phyloP scores from a whole-genome alignment of 2,797 vertebrate species.

The Acanthurus leucopareius region DNA sequence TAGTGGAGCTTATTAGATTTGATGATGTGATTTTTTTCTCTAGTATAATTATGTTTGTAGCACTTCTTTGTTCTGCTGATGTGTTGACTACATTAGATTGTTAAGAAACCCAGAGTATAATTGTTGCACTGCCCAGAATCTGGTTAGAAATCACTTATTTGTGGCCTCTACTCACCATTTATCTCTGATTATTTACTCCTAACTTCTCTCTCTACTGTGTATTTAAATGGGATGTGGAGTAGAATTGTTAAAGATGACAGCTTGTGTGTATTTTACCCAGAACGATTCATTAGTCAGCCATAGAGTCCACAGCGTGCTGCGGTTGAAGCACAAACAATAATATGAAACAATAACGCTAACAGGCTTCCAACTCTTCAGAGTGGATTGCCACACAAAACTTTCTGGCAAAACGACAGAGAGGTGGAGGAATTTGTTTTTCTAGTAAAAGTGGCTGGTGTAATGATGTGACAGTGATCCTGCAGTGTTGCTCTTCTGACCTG shows the following conservation, averaged over 20 bases:
- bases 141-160: slow-evolving; percentile 24
- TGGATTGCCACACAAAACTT: too few species aligned
- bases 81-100: slow-evolving; percentile 14
- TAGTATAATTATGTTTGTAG: slow-evolving; percentile 53
- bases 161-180: slow-evolving; percentile 33
- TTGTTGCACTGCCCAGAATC: slow-evolving; percentile 30
- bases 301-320: slow-evolving; percentile 18
- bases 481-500: too few species aligned
- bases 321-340: slow-evolving; percentile 47
- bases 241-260: slow-evolving; percentile 34
- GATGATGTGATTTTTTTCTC: slow-evolving; percentile 30
- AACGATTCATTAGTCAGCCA: slow-evolving; percentile 62
- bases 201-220: slow-evolving; percentile 29
- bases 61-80: slow-evolving; percentile 43
- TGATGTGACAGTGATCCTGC: too few species aligned
- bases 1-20: slow-evolving; percentile 44
- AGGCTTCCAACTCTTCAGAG: too few species aligned
- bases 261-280: slow-evolving; percentile 37
- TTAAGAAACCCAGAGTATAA: slow-evolving; percentile 19
- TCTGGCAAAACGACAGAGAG: too few species aligned
- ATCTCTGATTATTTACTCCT: slow-evolving; percentile 43
- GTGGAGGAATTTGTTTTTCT: too few species aligned
- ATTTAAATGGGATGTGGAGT: slow-evolving; percentile 35
- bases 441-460: too few species aligned
- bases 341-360: slow-evolving; percentile 45